A percentile compares a stretch with the other conserved stretches of the same genome.
Evolutionary conservation across 2,888 invertebrate species (phyloP).

Genomic region (Drosophila paranaensis): DNA sequence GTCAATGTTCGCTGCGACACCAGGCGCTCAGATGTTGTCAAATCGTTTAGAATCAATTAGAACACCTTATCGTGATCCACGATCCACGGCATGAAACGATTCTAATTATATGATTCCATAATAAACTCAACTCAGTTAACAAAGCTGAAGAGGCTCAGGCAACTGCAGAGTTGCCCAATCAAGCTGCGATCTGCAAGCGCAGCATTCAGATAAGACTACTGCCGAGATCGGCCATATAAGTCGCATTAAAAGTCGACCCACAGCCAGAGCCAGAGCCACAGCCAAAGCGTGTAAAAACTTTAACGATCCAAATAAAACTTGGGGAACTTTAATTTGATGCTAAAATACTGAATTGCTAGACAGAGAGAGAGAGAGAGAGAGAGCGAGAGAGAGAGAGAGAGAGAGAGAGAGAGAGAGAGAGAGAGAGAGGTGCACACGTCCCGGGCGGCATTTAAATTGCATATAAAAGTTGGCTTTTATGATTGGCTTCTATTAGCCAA

Average conservation of each 20-base stretch:
- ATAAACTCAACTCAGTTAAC: not conserved
- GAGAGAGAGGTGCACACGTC: not conserved
- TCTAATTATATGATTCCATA: constrained; percentile 1
- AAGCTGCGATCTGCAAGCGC: constrained; percentile 48
- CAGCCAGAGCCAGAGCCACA: not conserved
- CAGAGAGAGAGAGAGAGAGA: not conserved
- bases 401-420: not conserved
- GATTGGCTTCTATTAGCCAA: constrained; percentile 72
- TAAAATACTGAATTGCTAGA: constrained; percentile 60
- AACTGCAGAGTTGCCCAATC: constrained; percentile 17
- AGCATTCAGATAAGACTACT: constrained; percentile 59
- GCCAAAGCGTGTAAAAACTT: constrained; percentile 24
- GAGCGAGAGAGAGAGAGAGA: not conserved
- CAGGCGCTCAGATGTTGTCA: constrained; percentile 45
- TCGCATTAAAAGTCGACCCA: constrained; percentile 35
- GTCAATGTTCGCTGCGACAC: constrained; percentile 15
- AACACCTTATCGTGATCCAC: constrained; percentile 12
- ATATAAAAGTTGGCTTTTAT: constrained; percentile 73
- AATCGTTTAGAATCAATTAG: constrained; percentile 39
- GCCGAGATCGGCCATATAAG: constrained; percentile 58
- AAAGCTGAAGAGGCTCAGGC: not conserved
- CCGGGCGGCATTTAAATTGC: constrained; percentile 61
- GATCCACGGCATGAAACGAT: constrained; percentile 1
- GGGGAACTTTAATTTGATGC: constrained; percentile 68
- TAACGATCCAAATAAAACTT: constrained; percentile 41